Evolutionary conservation across 2,797 vertebrate species (phyloP).

Genomic region (Chrosomus eos): DNA sequence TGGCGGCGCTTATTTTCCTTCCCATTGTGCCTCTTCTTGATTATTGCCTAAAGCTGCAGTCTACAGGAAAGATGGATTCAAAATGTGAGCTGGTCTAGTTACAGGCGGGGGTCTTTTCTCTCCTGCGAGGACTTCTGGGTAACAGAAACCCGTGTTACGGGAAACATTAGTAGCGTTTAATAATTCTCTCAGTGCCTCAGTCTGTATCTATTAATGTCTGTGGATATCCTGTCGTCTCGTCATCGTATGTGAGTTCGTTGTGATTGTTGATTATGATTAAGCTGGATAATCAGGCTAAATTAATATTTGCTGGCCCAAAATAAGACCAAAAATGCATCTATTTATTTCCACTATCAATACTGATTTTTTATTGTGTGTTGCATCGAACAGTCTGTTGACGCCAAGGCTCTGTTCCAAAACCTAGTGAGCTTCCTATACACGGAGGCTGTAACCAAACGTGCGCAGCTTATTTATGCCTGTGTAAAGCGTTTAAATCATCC

Average conservation of each 20-base stretch:
- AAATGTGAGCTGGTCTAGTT: constrained; percentile 52
- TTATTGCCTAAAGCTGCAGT: constrained; percentile 67
- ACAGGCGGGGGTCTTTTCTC: constrained; percentile 2
- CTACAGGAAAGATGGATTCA: constrained; percentile 63
- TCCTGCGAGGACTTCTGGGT: constrained; percentile 33
- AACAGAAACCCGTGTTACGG: constrained; percentile 1
- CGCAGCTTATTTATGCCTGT: neutral
- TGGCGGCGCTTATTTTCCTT: constrained; percentile 61
- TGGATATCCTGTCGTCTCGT: constrained; percentile 11
- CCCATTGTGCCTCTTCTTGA: constrained; percentile 74
- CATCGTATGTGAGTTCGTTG: neutral
- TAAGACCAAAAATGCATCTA: constrained; percentile 40
- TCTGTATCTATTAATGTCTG: constrained; percentile 5
- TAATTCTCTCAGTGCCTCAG: constrained; percentile 18
- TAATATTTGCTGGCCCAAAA: constrained; percentile 14
- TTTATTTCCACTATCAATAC: constrained; percentile 20
- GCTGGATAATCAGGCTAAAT: neutral
- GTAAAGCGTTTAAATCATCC: neutral
- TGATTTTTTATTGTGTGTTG: constrained; percentile 11
- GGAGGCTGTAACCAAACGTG: neutral
- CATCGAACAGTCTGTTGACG: neutral
- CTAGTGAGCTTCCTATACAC: neutral
- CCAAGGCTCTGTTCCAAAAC: constrained; percentile 17
- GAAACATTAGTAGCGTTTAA: constrained; percentile 14
- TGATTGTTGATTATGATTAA: constrained; percentile 8